Base-by-base conservation (phyloP, 2,888 invertebrate genomes). In the Dichetophora obliterata region DNA sequence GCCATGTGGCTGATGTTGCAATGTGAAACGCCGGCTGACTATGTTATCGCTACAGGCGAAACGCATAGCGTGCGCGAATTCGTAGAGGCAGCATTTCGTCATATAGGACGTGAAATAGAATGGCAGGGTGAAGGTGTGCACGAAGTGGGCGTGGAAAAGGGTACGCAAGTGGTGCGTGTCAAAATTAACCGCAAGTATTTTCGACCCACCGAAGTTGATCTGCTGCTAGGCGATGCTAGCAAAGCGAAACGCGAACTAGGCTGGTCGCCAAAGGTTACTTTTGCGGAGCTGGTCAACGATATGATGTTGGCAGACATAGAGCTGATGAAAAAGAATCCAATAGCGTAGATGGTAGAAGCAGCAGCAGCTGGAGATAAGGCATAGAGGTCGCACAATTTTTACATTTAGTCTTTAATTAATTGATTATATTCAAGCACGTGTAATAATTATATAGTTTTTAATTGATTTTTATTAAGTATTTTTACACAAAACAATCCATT, bases 1-100 rank as follows among this genome's bases (percentile, higher is more conserved):
- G 99, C 98, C 0, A 99, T 99, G 99, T 99, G 99, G 98, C 90
- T 98, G 88, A 99, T 99, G 97, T 91, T 99, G 19, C 99, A 99
- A 88, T 95, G 95, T 86, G 93, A 96, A 0, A 89, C 90, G 50
- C 95, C 99, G 0, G 96, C 98, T 72, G 99, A 99, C 90, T 99
- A 95, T 91, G 99, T 99, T 5, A 97, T 99, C 83, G 98, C 99
- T 5, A 98, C 98, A 0, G 98, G 98, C 0, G 95, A 97, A 88
- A 93, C 95, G 16, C 98, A 98, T 90, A 98, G 96, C 88, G 99
- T 99, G 0, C 91, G 96, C 14, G 97, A 99, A 90, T 99, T 99
- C 91, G 97, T 99, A 0, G 97, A 97, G 89, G 92, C 92, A 50
- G 93, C 98, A 0, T 99, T 99, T 89, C 91, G 91, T 76, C 93